phyloP scores from a whole-genome alignment of 2,113 vertebrate genomes.

The Pitta sordida region DNA sequence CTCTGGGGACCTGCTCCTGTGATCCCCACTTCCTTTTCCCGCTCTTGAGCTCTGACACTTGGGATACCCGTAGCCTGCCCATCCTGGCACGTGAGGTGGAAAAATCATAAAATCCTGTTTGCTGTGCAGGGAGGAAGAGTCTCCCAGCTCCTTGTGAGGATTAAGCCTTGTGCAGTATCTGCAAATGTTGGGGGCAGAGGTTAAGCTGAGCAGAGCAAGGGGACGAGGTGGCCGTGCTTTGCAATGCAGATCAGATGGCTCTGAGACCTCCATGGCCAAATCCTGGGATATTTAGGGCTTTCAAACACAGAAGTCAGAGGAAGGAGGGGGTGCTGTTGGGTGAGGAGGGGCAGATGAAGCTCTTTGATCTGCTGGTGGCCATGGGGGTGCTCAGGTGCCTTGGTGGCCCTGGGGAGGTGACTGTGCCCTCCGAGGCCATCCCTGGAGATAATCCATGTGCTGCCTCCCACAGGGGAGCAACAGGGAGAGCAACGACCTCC shows the following conservation, averaged over 20 bases:
- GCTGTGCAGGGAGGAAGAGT: background rate
- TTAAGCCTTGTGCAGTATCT: background rate
- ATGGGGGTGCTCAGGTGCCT: background rate
- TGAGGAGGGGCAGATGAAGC: background rate
- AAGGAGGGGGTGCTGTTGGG: background rate
- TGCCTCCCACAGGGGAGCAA: background rate
- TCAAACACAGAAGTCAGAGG: background rate
- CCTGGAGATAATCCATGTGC: background rate
- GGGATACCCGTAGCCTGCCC: accelerated
- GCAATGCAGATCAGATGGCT: background rate
- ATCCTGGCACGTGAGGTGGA: accelerated
- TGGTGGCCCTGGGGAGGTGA: background rate
- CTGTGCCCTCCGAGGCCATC: background rate
- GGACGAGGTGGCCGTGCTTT: background rate
- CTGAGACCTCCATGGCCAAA: background rate
- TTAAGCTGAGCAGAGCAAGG: background rate
- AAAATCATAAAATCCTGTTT: background rate
- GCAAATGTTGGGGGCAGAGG: slow-evolving; percentile 2
- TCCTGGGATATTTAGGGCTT: background rate
- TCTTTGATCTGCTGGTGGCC: background rate
- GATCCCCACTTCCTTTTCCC: background rate
- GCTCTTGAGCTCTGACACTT: background rate
- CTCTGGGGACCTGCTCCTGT: background rate
- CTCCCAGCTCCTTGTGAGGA: background rate
- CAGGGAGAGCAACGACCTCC: background rate